Evolutionary conservation across 2,113 vertebrate genomes (phyloP).

Genomic region (Sphaerodactylus townsendi): DNA sequence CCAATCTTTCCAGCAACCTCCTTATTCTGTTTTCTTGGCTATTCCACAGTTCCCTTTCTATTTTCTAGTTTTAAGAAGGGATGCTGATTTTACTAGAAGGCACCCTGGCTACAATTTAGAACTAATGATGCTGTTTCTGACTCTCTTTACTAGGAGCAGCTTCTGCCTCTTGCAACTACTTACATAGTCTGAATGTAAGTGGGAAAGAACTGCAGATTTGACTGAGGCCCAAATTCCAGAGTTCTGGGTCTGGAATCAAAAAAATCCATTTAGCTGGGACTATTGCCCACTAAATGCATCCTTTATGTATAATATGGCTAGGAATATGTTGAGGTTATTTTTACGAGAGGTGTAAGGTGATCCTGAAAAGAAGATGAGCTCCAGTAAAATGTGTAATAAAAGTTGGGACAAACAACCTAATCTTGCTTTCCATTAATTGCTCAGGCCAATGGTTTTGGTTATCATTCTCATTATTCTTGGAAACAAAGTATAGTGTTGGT

Average conservation of each 20-base stretch:
- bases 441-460: neutral
- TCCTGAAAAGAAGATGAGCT: neutral
- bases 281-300: neutral
- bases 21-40: neutral
- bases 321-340: neutral
- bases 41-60: neutral
- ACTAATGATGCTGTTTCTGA: neutral
- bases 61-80: neutral
- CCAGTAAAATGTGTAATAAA: neutral
- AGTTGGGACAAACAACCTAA: neutral
- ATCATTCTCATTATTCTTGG: neutral
- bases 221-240: neutral
- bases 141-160: neutral
- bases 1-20: neutral
- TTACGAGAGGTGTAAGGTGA: neutral
- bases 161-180: neutral
- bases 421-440: neutral
- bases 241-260: conserved; percentile 10
- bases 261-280: neutral
- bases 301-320: neutral
- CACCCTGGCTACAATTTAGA: neutral
- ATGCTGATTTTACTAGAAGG: neutral
- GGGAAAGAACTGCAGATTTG: neutral
- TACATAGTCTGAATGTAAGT: neutral
- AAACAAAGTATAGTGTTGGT: conserved; percentile 38